phyloP scores from a whole-genome alignment of 1,140 invertebrate species.

The Meteorus sp. region DNA sequence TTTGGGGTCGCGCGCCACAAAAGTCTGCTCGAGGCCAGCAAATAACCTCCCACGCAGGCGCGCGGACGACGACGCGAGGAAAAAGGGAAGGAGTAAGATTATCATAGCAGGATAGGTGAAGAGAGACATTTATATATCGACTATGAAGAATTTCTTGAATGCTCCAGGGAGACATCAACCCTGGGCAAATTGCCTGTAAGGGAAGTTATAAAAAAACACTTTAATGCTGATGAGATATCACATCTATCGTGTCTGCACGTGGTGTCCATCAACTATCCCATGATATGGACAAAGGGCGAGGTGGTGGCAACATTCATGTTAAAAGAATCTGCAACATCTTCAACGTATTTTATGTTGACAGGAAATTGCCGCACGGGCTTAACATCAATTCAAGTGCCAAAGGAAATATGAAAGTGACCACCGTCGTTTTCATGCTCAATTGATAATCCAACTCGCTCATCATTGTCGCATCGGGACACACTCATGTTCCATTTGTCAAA shows the following conservation, averaged over 20 bases:
- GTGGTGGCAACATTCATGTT: not conserved
- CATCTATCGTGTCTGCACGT: too few species aligned
- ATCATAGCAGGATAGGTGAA: constrained; percentile 1
- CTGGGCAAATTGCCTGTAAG: too few species aligned
- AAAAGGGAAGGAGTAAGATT: not conserved
- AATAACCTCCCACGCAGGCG: constrained; percentile 17
- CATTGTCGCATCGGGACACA: not conserved
- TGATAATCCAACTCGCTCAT: constrained; percentile 15
- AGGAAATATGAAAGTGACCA: constrained; percentile 22
- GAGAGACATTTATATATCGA: not conserved
- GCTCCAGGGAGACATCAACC: too few species aligned
- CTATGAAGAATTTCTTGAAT: not conserved
- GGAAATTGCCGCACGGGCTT: not conserved
- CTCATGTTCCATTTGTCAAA: too few species aligned
- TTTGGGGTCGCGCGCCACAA: constrained; percentile 8
- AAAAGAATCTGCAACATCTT: not conserved
- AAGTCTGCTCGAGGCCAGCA: constrained; percentile 2
- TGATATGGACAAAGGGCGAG: too few species aligned
- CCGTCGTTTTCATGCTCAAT: not conserved
- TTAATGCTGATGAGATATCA: too few species aligned
- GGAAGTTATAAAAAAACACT: too few species aligned
- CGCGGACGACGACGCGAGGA: constrained; percentile 13
- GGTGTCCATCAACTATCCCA: too few species aligned
- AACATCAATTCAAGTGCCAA: constrained; percentile 15
- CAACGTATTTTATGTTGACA: constrained; percentile 4